A percentile compares a stretch with the other conserved stretches of the same genome.
These are phyloP conservation scores for Chaetorhynchus papuensis DNA, from an alignment of 2,113 vertebrate species.

Conservation along the genomic window DNA sequence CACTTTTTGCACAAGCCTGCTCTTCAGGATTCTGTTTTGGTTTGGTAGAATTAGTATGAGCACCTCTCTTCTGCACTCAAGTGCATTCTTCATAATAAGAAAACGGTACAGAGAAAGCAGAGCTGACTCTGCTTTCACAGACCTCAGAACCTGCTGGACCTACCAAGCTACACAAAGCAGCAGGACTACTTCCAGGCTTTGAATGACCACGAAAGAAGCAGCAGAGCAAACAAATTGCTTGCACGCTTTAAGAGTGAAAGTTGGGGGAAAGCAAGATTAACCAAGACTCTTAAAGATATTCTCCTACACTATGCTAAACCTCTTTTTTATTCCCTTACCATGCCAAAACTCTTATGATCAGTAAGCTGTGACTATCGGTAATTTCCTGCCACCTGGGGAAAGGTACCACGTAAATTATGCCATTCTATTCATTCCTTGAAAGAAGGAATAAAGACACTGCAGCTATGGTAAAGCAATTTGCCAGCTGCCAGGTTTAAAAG, in stretches of 20 bases:
- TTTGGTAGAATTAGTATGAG: background rate
- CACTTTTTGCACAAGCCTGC: background rate
- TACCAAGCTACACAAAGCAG: background rate
- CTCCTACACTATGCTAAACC: background rate
- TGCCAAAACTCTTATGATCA: background rate
- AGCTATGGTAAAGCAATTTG: constrained; percentile 12
- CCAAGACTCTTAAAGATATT: background rate
- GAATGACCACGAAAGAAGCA: background rate
- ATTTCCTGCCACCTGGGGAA: constrained; percentile 1
- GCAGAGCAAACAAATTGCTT: background rate
- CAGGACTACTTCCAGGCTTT: background rate
- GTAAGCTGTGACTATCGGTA: background rate
- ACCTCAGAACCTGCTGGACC: background rate
- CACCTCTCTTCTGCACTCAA: background rate
- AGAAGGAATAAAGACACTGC: constrained; percentile 10
- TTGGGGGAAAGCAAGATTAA: background rate
- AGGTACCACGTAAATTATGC: background rate
- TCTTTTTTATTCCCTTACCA: background rate
- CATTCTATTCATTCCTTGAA: background rate
- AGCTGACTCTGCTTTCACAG: background rate
- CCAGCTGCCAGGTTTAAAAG: constrained; percentile 23
- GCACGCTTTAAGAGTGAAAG: background rate
- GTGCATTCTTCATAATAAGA: background rate
- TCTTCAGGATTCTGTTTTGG: background rate
- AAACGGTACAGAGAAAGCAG: background rate